Evolutionary conservation across 1,140 invertebrate species (phyloP).

Genomic region (Drosophila dunni): DNA sequence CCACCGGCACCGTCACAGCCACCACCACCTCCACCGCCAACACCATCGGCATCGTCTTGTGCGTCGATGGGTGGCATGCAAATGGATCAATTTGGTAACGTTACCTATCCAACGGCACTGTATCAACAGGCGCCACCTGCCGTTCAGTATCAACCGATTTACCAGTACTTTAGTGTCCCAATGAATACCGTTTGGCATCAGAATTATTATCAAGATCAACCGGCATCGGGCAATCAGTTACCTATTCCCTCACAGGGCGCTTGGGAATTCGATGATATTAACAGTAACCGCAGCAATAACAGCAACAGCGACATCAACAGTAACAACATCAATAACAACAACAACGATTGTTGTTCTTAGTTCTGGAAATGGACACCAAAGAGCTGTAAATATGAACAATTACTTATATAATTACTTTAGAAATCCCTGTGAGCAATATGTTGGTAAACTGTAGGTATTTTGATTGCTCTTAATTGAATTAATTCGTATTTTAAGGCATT

Average conservation of each 20-base stretch:
- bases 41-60: no score
- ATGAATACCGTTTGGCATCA: slow-evolving; percentile 12
- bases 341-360: not conserved
- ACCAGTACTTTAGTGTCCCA: slow-evolving; percentile 32
- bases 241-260: not conserved
- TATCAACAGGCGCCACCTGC: slow-evolving; percentile 14
- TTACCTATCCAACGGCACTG: not conserved
- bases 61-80: not conserved
- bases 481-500: no score
- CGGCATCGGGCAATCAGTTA: not conserved
- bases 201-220: slow-evolving; percentile 4
- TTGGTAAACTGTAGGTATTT: no score
- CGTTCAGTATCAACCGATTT: slow-evolving; percentile 21
- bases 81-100: not conserved
- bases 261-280: slow-evolving; percentile 24
- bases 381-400: slow-evolving; percentile 2
- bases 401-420: not conserved
- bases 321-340: not conserved
- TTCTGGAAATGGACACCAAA: not conserved
- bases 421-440: no score
- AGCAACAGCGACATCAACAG: not conserved
- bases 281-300: not conserved
- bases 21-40: not conserved
- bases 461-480: no score
- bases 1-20: not conserved